Evolutionary conservation across 2,113 vertebrate genomes (phyloP).

Genomic region (Callocephalon fimbriatum): DNA sequence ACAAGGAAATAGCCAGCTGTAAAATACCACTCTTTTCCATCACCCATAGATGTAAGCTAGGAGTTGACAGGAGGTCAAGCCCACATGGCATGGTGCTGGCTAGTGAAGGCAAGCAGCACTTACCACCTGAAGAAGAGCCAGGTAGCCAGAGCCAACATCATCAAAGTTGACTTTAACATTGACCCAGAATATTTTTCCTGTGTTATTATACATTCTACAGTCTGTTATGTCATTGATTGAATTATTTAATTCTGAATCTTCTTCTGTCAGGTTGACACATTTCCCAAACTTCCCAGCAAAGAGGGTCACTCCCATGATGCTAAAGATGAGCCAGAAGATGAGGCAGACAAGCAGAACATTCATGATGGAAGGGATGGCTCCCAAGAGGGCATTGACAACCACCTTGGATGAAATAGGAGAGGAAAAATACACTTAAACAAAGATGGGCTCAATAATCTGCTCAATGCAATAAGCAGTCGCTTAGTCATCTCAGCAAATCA

Average conservation of each 20-base stretch:
- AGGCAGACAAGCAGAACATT: conserved; percentile 93
- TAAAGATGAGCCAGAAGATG: conserved; percentile 96
- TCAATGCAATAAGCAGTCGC: not conserved
- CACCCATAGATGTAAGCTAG: not conserved
- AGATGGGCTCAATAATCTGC: not conserved
- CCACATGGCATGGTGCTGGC: not conserved
- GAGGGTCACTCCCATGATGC: conserved; percentile 93
- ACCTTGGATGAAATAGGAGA: conserved; percentile 78
- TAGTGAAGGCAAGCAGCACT: conserved; percentile 54
- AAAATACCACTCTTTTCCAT: not conserved
- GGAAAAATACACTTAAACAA: not conserved
- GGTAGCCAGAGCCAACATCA: conserved; percentile 93
- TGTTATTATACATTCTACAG: conserved; percentile 79
- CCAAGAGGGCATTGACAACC: conserved; percentile 93
- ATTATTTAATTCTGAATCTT: not conserved
- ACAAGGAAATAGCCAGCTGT: not conserved
- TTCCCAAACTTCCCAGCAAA: conserved; percentile 92
- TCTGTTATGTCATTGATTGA: conserved; percentile 78
- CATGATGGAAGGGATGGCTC: conserved; percentile 97
- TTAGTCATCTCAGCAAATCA: not conserved
- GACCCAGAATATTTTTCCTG: conserved; percentile 88
- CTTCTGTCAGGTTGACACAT: conserved; percentile 84
- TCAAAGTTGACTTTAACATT: conserved; percentile 97
- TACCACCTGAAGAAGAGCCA: conserved; percentile 97
- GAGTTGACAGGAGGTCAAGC: not conserved